phyloP scores from a whole-genome alignment of 2,888 invertebrate species.

The Myopa testacea region DNA sequence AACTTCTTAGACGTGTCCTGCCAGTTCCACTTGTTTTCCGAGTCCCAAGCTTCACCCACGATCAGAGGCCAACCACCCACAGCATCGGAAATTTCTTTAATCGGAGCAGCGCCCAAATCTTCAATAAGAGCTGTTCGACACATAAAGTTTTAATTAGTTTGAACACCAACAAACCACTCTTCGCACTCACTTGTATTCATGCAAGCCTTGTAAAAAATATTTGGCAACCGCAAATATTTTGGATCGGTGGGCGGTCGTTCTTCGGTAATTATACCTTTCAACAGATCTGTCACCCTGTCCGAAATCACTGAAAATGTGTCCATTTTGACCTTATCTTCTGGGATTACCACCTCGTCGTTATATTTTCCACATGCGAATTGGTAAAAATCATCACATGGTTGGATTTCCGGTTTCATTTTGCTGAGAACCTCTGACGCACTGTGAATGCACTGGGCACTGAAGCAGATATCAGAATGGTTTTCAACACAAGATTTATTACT shows the following conservation, averaged over 20 bases:
- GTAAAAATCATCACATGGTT: slow-evolving; percentile 85
- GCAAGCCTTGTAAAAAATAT: slow-evolving; percentile 68
- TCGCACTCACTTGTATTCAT: slow-evolving; percentile 67
- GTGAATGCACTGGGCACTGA: slow-evolving; percentile 82
- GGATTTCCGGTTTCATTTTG: slow-evolving; percentile 75
- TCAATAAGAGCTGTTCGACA: slow-evolving; percentile 79
- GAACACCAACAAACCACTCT: not conserved
- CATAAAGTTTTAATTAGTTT: not conserved
- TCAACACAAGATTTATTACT: slow-evolving; percentile 46
- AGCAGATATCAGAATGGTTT: slow-evolving; percentile 71
- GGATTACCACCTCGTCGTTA: slow-evolving; percentile 75
- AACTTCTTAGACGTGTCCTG: slow-evolving; percentile 85
- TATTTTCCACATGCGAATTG: slow-evolving; percentile 81
- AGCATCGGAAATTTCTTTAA: slow-evolving; percentile 77
- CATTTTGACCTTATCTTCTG: slow-evolving; percentile 74
- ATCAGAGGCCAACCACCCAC: slow-evolving; percentile 95
- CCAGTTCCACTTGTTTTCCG: slow-evolving; percentile 78
- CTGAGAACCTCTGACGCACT: slow-evolving; percentile 76
- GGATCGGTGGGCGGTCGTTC: slow-evolving; percentile 63
- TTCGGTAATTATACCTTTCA: slow-evolving; percentile 66
- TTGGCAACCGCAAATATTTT: slow-evolving; percentile 67
- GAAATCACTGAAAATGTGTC: slow-evolving; percentile 68
- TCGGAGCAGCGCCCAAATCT: slow-evolving; percentile 79
- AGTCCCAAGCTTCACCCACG: slow-evolving; percentile 80
- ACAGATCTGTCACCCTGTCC: slow-evolving; percentile 68